Base-by-base conservation (phyloP, 2,888 invertebrate genomes). In the Ochropleura plecta region DNA sequence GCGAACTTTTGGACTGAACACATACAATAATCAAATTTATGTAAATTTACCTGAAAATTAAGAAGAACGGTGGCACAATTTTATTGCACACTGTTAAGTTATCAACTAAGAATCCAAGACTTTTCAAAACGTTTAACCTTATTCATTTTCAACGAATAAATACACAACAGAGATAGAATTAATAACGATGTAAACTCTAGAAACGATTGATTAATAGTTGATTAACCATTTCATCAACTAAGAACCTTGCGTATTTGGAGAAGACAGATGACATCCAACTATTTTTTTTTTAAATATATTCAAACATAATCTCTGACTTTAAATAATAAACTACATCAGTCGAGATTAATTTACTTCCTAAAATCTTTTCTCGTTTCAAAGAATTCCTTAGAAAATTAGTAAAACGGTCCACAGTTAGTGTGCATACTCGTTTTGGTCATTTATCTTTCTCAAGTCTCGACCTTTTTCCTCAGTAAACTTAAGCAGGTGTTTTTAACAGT, bases 311-410 rank as follows among this genome's bases (percentile, higher is more conserved):
- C 68, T 73, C 60, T 78, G 79, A 84, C 81, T 71, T 42, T 60
- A 66, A 82, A 73, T 74, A 78, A 86, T 86, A 72, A 70, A 73
- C 70, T 81, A 68, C 59, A 77, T 86, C 70, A 79, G 70, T 48
- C 12, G 63, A 85, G 75, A 84, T 79, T 78, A 83, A 86, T 78
- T 62, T 49, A 78, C 76, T 83, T 82, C 82, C 85, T 70, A 81
- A 78, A 78, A 72, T 70, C 5, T 74, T 79, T 77, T 63, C 73
- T 72, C 70, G 62, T 79, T 83, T 70, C 20, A 72, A 66, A 65
- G 20, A 83, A 78, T 62, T 72, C 51, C n/a, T 78, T 62, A 59
- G 62, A 75, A 84, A 74, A 69, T 76, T 76, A 57, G 53, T 60
- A 70, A 69, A 80, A 64, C 66, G 12, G 9, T 74, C 14, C 42